Evolutionary conservation across 2,888 invertebrate genomes (phyloP), one percentile per base, ranked within the genome.

Genomic region (Scaptomyza tumidula): DNA sequence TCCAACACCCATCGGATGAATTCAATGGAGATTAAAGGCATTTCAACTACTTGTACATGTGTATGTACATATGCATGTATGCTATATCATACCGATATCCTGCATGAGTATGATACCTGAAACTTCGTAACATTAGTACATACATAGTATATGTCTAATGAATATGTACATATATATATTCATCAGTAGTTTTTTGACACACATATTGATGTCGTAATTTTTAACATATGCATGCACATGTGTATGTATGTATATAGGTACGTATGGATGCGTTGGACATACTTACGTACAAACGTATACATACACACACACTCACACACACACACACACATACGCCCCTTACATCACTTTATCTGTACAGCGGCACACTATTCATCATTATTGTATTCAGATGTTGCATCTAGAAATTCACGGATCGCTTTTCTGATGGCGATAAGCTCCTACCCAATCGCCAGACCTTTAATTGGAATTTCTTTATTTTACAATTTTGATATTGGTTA

Each of bases 41-140:
- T 10, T 35, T 35, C 35, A 35, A 35, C 13, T 31, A 55, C 14
- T 31, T 45, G 41, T 46, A 37, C 10, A 16, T 46, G 16, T 31
- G 50, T 68, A 46, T 68, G 62, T 73, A 58, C 49, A 59, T 54
- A 57, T 66, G 63, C 49, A 61, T 69, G 55, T 60, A 48, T 56
- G 50, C 46, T 19, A 14, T 6, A 33, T 35, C 53, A 24, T 49
- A 61, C 37, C 39, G n/a, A 53, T n/a, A 52, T 33, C 24, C 55
- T 73, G 68, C 63, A 73, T 72, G 62, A 55, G 35, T 56, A 49
- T 55, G 57, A 14, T 50, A 45, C 67, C 55, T 41, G 39, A 58
- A 64, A 45, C 19, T 5, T 57, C 14, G 10, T 31, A 27, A 39
- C 45, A 44, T 10, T 10, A 29, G 33, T 33, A 33, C 33, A 33